phyloP scores from a whole-genome alignment of 2,797 vertebrate species.

The Myotis myotis region DNA sequence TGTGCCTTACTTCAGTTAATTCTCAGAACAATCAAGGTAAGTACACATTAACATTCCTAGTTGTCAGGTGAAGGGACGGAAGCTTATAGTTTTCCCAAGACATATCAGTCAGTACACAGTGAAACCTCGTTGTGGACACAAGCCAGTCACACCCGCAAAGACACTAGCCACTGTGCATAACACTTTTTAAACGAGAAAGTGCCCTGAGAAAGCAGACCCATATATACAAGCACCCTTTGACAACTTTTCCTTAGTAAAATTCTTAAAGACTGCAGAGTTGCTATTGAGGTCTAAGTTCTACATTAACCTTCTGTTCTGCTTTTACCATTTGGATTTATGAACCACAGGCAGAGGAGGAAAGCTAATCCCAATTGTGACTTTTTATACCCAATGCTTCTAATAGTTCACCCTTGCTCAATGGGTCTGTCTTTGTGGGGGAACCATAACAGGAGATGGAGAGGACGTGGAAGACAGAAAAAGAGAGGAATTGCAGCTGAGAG shows the following conservation, averaged over 20 bases:
- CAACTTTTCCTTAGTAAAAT: constrained; percentile 23
- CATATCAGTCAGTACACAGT: background rate
- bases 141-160: background rate
- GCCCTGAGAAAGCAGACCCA: background rate
- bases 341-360: constrained; percentile 17
- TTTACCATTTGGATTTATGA: constrained; percentile 59
- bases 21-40: background rate
- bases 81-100: background rate
- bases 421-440: constrained; percentile 37
- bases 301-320: background rate
- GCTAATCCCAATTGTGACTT: constrained; percentile 39
- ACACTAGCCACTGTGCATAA: background rate
- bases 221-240: background rate
- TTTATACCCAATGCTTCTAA: constrained; percentile 38
- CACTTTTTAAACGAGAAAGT: background rate
- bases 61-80: background rate
- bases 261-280: background rate
- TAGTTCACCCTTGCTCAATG: constrained; percentile 40
- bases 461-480: constrained; percentile 56
- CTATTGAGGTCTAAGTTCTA: constrained; percentile 12
- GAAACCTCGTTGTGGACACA: background rate
- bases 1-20: background rate
- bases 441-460: constrained; percentile 46
- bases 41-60: background rate
- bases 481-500: constrained; percentile 66